Conservation (phyloP, 2,113 vertebrate genomes). For the Dipodomys ordii region DNA sequence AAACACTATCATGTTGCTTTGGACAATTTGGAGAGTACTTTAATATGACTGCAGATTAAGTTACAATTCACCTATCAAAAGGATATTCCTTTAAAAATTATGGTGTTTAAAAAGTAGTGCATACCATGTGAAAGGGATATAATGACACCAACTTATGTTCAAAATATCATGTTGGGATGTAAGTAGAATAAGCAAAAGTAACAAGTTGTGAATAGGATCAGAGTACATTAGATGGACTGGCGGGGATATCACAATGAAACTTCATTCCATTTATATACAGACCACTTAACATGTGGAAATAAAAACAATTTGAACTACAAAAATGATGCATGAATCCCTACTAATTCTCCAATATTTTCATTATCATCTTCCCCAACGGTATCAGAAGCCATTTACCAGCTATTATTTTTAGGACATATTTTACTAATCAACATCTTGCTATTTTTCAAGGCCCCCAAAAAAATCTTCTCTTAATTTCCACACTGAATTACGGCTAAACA, state of each 20-base stretch:
- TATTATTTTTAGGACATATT: not conserved
- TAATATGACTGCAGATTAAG: not conserved
- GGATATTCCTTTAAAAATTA: not conserved
- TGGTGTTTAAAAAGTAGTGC: not conserved
- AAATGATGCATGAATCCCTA: not conserved
- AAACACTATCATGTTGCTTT: not conserved
- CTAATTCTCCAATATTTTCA: not conserved
- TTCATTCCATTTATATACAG: too few species aligned
- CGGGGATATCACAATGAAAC: too few species aligned
- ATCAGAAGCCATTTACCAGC: not conserved
- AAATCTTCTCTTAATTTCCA: not conserved
- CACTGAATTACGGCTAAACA: not conserved
- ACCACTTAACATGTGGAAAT: too few species aligned
- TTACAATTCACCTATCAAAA: not conserved
- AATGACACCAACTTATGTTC: too few species aligned
- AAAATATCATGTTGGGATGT: too few species aligned
- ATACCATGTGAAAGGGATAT: too few species aligned
- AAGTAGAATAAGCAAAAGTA: too few species aligned
- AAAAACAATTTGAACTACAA: too few species aligned
- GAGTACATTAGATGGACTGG: too few species aligned
- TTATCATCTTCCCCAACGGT: not conserved
- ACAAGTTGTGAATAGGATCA: too few species aligned
- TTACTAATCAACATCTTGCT: not conserved
- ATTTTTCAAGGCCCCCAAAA: not conserved
- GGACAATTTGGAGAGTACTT: not conserved